These are phyloP conservation scores for Sminthurides aquaticus DNA, from an alignment of 2,888 invertebrate species.

Conservation along the genomic window DNA sequence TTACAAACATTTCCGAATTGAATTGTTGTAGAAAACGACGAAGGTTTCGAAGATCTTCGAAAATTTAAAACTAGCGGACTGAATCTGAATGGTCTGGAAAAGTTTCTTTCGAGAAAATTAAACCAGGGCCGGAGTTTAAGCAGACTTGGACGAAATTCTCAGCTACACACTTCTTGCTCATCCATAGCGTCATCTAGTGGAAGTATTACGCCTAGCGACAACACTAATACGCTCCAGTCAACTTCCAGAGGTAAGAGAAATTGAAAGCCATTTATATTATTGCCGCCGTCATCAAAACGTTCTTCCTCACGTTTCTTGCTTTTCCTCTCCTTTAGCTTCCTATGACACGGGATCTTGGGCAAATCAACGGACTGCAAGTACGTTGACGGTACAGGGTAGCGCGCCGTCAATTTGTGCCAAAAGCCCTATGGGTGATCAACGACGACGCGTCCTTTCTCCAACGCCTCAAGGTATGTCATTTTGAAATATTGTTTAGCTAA, in stretches of 20 bases:
- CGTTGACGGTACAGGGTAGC: neutral
- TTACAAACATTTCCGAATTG: neutral
- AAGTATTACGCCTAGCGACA: slow-evolving; percentile 19
- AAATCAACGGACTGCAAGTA: slow-evolving; percentile 13
- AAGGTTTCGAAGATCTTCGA: slow-evolving; percentile 27
- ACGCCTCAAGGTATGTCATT: slow-evolving; percentile 13
- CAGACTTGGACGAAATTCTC: slow-evolving; percentile 18
- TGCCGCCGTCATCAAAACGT: too few relatives aligned
- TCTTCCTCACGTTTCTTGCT: too few relatives aligned
- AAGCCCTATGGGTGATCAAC: slow-evolving; percentile 13
- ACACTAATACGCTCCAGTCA: slow-evolving; percentile 17
- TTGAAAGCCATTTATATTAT: neutral
- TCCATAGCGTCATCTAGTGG: slow-evolving; percentile 20
- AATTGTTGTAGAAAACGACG: slow-evolving; percentile 24
- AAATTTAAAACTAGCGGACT: slow-evolving; percentile 14
- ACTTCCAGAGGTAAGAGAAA: slow-evolving; percentile 16
- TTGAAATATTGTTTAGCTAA: neutral
- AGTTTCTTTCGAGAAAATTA: slow-evolving; percentile 10
- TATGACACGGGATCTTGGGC: slow-evolving; percentile 18
- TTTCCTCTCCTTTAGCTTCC: slow-evolving; percentile 15
- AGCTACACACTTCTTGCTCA: slow-evolving; percentile 21
- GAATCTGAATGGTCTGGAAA: slow-evolving; percentile 13
- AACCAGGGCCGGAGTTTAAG: slow-evolving; percentile 17
- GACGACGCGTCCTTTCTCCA: slow-evolving; percentile 11
- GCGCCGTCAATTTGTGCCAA: slow-evolving; percentile 9